Conservation (phyloP, 2,888 invertebrate species). For the Amphipyra berbera region DNA sequence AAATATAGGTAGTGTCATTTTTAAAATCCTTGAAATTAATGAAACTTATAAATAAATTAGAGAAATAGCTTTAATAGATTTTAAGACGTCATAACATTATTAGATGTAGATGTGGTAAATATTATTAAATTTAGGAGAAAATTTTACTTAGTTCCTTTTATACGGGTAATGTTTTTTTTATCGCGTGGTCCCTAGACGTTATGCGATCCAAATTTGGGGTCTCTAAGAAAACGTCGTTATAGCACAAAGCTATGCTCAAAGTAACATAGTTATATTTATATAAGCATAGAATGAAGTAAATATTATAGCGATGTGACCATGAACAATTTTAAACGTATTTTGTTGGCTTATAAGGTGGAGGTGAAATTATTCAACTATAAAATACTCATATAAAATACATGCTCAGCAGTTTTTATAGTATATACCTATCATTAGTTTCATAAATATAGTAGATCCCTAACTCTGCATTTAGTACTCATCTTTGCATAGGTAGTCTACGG, state of each 20-base stretch:
- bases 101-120: slow-evolving; percentile 60
- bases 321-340: slow-evolving; percentile 10
- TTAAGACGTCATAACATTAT: slow-evolving; percentile 67
- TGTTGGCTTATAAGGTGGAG: neutral
- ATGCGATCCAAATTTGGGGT: slow-evolving; percentile 33
- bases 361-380: neutral
- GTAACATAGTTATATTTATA: slow-evolving; percentile 58
- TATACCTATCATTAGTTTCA: too few species aligned
- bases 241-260: slow-evolving; percentile 78
- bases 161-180: slow-evolving; percentile 44
- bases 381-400: too few species aligned
- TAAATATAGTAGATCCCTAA: too few species aligned
- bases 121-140: slow-evolving; percentile 54
- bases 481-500: too few species aligned
- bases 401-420: too few species aligned
- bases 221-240: slow-evolving; percentile 54
- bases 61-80: slow-evolving; percentile 86
- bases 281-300: slow-evolving; percentile 50
- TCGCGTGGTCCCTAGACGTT: slow-evolving; percentile 43
- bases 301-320: slow-evolving; percentile 49
- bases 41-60: slow-evolving; percentile 73
- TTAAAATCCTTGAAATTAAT: slow-evolving; percentile 37
- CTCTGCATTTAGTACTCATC: too few species aligned
- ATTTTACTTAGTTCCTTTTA: slow-evolving; percentile 50
- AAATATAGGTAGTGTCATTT: slow-evolving; percentile 36